A percentile compares a stretch with the other conserved stretches of the same genome.
phyloP scores from a whole-genome alignment of 2,113 vertebrate genomes.

The Bambusicola thoracicus region DNA sequence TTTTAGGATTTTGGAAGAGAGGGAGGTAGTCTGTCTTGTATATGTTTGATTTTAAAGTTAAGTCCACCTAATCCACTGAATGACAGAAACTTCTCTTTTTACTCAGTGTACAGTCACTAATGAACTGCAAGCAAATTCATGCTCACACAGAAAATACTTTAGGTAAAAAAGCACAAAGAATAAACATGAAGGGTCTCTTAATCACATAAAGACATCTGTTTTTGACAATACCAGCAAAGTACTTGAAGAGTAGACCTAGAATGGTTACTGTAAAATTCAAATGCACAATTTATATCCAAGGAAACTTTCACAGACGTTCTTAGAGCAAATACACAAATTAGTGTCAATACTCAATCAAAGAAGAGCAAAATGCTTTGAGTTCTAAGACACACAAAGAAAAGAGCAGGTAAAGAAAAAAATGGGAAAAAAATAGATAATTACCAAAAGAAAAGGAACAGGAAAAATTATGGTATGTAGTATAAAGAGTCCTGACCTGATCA shows the following conservation, averaged over 20 bases:
- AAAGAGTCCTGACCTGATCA: not conserved
- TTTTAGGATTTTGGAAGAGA: not conserved
- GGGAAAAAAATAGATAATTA: not conserved
- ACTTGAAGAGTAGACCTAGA: not conserved
- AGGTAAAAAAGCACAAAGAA: not conserved
- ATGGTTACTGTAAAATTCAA: not conserved
- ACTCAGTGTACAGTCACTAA: not conserved
- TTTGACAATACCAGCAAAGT: not conserved
- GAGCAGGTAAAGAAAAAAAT: not conserved
- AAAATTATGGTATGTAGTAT: not conserved
- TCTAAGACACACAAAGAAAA: not conserved
- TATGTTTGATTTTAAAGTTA: not conserved
- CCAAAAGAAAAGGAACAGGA: not conserved
- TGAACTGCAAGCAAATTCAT: not conserved
- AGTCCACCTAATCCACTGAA: not conserved
- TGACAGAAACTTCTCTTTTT: not conserved
- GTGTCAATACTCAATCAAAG: not conserved
- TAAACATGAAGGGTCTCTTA: not conserved
- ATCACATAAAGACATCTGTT: not conserved
- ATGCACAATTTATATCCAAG: not conserved
- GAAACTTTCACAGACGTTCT: not conserved
- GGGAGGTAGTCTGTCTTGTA: not conserved
- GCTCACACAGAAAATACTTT: not conserved
- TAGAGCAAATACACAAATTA: not conserved
- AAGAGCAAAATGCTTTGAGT: not conserved